These are phyloP conservation scores for Ips typographus DNA, from an alignment of 1,140 invertebrate species.

Conservation along the genomic window DNA sequence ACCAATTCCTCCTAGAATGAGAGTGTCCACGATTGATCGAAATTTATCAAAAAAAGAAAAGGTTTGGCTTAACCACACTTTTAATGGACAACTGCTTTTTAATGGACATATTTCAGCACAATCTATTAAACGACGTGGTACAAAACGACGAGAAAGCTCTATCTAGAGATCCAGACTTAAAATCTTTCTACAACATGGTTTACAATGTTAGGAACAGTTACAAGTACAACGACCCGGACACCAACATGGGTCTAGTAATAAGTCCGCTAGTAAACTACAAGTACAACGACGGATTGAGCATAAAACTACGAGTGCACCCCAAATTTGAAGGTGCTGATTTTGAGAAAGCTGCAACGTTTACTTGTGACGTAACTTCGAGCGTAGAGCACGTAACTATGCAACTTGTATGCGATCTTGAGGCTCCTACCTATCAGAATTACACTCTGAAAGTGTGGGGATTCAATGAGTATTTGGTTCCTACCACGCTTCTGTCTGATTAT, in stretches of 20 bases:
- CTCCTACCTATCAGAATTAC: conserved; percentile 46
- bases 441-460: conserved; percentile 75
- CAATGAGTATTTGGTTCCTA: conserved; percentile 76
- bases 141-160: conserved; percentile 36
- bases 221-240: conserved; percentile 65
- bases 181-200: conserved; percentile 79
- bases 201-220: conserved; percentile 71
- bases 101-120: conserved; percentile 37
- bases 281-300: conserved; percentile 75
- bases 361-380: conserved; percentile 83
- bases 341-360: conserved; percentile 74
- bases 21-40: conserved; percentile 42
- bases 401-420: conserved; percentile 79
- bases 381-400: conserved; percentile 87
- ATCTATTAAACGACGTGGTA: conserved; percentile 54
- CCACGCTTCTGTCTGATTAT: conserved; percentile 76
- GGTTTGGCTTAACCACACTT: conserved; percentile 12
- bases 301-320: conserved; percentile 82
- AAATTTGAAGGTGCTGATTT: conserved; percentile 56
- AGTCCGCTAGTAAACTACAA: conserved; percentile 78
- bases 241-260: conserved; percentile 79
- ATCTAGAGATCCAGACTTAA: conserved; percentile 67
- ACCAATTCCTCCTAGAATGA: conserved; percentile 50
- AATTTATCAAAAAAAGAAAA: conserved; percentile 37
- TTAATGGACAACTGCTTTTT: neutral